These are phyloP conservation scores for Subanguina moxae DNA, from an alignment of 1,140 invertebrate species.

Conservation along the genomic window DNA sequence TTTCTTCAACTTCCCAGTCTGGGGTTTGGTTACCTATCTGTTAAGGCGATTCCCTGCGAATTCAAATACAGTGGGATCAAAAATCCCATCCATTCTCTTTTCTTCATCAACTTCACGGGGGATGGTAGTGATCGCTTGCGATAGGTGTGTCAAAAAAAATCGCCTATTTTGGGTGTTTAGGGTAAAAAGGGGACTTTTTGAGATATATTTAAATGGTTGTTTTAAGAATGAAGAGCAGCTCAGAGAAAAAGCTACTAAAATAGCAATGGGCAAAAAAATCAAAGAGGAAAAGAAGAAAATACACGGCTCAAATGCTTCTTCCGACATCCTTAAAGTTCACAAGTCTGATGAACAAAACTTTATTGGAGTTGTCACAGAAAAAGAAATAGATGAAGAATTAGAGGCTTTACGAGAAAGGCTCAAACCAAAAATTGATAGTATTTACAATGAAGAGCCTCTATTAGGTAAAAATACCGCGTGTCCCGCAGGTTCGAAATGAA, in stretches of 20 bases:
- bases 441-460: not conserved
- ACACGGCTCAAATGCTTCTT: constrained; percentile 3
- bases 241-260: constrained; percentile 10
- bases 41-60: no score
- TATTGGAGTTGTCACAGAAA: not conserved
- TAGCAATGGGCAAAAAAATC: constrained; percentile 26
- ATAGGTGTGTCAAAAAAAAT: no score
- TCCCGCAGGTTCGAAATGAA: not conserved
- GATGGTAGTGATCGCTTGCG: no score
- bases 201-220: no score
- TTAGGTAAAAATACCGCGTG: not conserved
- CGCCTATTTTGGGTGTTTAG: no score
- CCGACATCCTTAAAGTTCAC: not conserved
- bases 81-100: no score
- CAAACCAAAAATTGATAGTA: not conserved
- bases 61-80: no score
- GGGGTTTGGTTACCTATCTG: no score
- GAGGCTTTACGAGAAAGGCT: not conserved
- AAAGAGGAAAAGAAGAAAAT: constrained; percentile 26
- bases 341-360: not conserved
- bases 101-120: no score
- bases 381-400: not conserved
- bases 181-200: no score
- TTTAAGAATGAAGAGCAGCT: constrained; percentile 18
- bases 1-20: no score